Evolutionary conservation across 2,113 vertebrate genomes (phyloP).

Genomic region (Marmota monax): DNA sequence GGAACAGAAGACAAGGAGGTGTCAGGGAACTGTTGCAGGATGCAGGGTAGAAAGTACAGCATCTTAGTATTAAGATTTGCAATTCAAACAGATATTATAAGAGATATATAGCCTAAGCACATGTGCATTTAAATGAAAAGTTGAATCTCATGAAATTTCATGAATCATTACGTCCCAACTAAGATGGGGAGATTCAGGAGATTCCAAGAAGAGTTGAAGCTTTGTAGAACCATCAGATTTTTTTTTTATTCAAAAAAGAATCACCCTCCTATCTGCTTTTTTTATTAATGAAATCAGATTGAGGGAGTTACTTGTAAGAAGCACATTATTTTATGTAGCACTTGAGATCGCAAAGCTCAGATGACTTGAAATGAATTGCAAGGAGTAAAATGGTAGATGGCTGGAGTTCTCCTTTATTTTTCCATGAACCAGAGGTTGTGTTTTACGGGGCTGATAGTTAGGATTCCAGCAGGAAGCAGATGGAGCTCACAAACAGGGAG

Average conservation of each 20-base stretch:
- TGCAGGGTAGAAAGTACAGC: background rate
- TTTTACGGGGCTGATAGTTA: accelerated
- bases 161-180: background rate
- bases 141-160: background rate
- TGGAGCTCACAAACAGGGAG: background rate
- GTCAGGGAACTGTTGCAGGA: background rate
- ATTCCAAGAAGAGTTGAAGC: background rate
- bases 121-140: background rate
- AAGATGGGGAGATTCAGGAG: background rate
- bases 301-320: conserved; percentile 3
- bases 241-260: background rate
- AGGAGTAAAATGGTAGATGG: background rate
- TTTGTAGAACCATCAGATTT: background rate
- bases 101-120: background rate
- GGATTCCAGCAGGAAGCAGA: background rate
- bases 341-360: background rate
- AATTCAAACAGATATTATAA: background rate
- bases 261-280: background rate
- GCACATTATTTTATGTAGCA: background rate
- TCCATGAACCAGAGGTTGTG: background rate
- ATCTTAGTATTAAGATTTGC: background rate
- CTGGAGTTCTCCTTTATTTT: conserved; percentile 29
- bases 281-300: conserved; percentile 55
- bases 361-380: conserved; percentile 4
- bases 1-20: background rate